phyloP scores from a whole-genome alignment of 2,797 vertebrate genomes.

The Anolis apletophallus region DNA sequence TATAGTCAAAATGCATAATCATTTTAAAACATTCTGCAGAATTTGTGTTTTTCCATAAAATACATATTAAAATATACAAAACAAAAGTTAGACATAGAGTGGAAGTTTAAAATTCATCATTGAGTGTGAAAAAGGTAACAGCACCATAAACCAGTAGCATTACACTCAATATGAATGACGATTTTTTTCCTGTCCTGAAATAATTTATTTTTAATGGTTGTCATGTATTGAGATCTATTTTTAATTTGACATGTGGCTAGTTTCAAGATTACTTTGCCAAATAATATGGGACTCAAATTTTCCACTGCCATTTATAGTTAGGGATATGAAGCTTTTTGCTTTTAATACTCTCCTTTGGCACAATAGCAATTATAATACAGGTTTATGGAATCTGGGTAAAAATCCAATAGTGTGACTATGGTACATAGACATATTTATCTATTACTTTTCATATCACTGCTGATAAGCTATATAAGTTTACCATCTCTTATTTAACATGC shows the following conservation, averaged over 20 bases:
- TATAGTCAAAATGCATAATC: too few species aligned
- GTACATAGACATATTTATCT: neutral
- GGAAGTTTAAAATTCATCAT: too few species aligned
- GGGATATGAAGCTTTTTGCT: neutral
- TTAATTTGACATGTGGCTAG: too few species aligned
- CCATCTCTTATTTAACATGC: too few species aligned
- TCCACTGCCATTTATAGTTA: neutral
- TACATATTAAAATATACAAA: too few species aligned
- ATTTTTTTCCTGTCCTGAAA: neutral
- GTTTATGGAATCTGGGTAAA: neutral
- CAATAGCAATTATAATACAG: neutral
- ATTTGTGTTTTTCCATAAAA: too few species aligned
- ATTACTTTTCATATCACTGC: neutral
- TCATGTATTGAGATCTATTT: neutral
- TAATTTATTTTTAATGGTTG: neutral
- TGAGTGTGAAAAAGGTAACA: neutral
- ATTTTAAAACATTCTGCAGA: too few species aligned
- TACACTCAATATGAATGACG: neutral
- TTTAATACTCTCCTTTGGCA: neutral
- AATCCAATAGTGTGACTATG: too few species aligned
- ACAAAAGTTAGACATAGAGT: too few species aligned
- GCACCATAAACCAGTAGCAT: neutral
- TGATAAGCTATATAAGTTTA: neutral
- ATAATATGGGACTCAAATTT: neutral
- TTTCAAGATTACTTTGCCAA: neutral